Percentiles rank a stretch among this genome's conserved stretches.
Evolutionary conservation across 2,888 invertebrate species (phyloP).

Genomic region (Troglohyphantes excavatus): DNA sequence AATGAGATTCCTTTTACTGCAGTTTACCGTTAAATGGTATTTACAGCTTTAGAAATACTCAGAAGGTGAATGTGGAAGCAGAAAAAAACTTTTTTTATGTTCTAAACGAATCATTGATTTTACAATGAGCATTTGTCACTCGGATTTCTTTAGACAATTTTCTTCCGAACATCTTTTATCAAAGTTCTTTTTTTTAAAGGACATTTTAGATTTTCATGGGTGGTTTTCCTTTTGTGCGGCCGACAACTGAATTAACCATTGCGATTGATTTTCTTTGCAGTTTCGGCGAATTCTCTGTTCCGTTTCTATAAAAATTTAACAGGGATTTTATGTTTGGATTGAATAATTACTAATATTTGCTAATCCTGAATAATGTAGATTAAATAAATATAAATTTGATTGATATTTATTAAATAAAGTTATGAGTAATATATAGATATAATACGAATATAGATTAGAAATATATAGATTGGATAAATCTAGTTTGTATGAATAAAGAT

Average conservation of each 20-base stretch:
- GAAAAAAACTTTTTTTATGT: not conserved
- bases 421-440: no score
- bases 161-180: not conserved
- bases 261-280: not conserved
- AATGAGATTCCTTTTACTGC: slow-evolving; percentile 33
- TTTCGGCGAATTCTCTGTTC: not conserved
- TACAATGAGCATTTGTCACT: slow-evolving; percentile 69
- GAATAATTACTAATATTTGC: no score
- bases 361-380: no score
- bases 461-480: no score
- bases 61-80: slow-evolving; percentile 14
- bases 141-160: slow-evolving; percentile 8
- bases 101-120: slow-evolving; percentile 66
- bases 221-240: not conserved
- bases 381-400: no score
- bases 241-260: not conserved
- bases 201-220: slow-evolving; percentile 9
- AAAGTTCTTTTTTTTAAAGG: not conserved
- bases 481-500: no score
- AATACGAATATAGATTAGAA: no score
- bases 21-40: slow-evolving; percentile 29
- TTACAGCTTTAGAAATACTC: slow-evolving; percentile 11
- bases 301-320: no score
- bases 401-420: no score
- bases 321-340: no score